These are phyloP conservation scores for Ageneiosus marmoratus DNA, from an alignment of 2,113 vertebrate species.

Conservation along the genomic window DNA sequence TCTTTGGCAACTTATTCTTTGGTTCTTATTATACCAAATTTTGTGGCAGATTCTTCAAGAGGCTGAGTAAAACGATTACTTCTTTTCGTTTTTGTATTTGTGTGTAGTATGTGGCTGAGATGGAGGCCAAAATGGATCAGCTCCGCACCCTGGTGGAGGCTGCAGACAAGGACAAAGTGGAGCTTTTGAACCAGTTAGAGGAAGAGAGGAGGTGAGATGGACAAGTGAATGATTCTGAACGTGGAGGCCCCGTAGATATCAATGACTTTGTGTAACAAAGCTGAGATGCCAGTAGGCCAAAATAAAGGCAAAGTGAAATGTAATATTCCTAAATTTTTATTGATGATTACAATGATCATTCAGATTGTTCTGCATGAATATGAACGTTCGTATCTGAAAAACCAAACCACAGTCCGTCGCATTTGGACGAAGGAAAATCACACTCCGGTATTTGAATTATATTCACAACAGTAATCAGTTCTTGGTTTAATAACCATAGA, in stretches of 20 bases:
- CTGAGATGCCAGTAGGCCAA: background rate
- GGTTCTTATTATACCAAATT: too few species aligned
- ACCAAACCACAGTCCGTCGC: too few species aligned
- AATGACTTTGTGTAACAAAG: background rate
- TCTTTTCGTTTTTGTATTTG: background rate
- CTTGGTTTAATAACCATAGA: background rate
- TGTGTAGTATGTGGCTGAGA: constrained; percentile 75
- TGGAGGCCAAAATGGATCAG: constrained; percentile 97
- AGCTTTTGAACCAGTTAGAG: constrained; percentile 93
- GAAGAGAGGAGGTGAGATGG: constrained; percentile 89
- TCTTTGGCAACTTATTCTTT: too few species aligned
- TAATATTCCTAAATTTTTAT: too few species aligned
- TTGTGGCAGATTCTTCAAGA: too few species aligned
- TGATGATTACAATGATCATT: background rate
- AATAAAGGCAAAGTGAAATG: background rate
- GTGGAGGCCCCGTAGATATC: background rate
- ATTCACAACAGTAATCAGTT: background rate
- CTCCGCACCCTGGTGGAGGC: constrained; percentile 91
- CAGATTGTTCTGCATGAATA: background rate
- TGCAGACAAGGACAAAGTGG: constrained; percentile 94
- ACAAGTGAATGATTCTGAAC: background rate
- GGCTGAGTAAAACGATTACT: too few species aligned
- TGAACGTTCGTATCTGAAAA: background rate
- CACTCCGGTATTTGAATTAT: background rate
- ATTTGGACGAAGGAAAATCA: background rate